Conservation (phyloP, 37 sponge, comb jelly and placozoan genomes). For the Amphimedon queenslandica region DNA sequence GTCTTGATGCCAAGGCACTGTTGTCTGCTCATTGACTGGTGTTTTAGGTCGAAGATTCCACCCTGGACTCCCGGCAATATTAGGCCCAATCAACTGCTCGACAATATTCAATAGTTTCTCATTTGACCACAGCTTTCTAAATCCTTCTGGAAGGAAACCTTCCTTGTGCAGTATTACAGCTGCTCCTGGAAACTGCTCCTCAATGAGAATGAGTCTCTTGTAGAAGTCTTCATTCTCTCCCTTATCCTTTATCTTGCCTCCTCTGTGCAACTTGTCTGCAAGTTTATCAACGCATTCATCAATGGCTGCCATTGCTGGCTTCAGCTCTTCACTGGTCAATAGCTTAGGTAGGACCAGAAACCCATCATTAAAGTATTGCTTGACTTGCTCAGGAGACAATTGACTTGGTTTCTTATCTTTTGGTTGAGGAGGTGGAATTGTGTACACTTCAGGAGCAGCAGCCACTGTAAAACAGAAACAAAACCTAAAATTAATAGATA, state of each 20-base stretch:
- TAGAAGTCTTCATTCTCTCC: slow-evolving; percentile 69
- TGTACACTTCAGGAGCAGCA: slow-evolving; percentile 46
- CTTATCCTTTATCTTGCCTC: slow-evolving; percentile 44
- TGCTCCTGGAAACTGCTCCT: slow-evolving; percentile 73
- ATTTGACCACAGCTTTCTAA: slow-evolving; percentile 58
- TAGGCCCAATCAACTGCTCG: slow-evolving; percentile 76
- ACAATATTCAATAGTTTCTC: slow-evolving; percentile 69
- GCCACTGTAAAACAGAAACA: not conserved
- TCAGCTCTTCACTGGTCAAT: slow-evolving; percentile 67
- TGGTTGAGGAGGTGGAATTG: slow-evolving; percentile 52
- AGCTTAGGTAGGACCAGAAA: slow-evolving; percentile 61
- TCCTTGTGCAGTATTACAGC: slow-evolving; percentile 73
- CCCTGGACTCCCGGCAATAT: slow-evolving; percentile 82
- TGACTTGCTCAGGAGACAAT: slow-evolving; percentile 53
- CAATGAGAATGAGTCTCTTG: slow-evolving; percentile 65
- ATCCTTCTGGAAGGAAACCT: slow-evolving; percentile 53
- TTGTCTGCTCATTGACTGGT: slow-evolving; percentile 67
- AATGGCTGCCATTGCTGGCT: slow-evolving; percentile 57
- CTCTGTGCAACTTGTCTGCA: slow-evolving; percentile 60
- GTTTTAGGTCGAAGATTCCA: slow-evolving; percentile 82
- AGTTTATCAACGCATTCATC: slow-evolving; percentile 55
- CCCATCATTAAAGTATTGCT: slow-evolving; percentile 78
- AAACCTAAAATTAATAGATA: not conserved
- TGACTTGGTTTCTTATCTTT: slow-evolving; percentile 66
- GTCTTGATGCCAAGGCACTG: slow-evolving; percentile 95